A percentile compares a stretch with the other conserved stretches of the same genome.
phyloP scores from a whole-genome alignment of 92 coral and sea anemone genomes.

The Galaxea fascicularis region DNA sequence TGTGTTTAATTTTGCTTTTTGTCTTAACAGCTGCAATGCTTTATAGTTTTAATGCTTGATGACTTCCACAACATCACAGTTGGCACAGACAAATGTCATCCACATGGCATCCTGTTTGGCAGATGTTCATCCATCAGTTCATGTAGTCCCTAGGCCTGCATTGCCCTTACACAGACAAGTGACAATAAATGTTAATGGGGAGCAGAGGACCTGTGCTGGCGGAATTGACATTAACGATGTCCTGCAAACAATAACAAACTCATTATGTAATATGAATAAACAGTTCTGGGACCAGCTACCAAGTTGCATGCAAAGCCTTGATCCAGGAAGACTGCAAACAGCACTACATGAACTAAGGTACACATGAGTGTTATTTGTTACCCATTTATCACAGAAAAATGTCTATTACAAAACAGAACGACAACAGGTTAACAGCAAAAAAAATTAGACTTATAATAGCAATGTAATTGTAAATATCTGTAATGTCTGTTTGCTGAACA shows the following conservation, averaged over 20 bases:
- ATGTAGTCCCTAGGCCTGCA: constrained; percentile 3
- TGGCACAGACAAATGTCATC: neutral
- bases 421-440: too few species aligned
- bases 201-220: constrained; percentile 24
- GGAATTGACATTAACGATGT: constrained; percentile 27
- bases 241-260: neutral
- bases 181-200: constrained; percentile 10
- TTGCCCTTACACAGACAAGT: neutral
- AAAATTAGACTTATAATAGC: too few species aligned
- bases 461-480: too few species aligned
- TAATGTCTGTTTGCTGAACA: neutral
- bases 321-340: constrained; percentile 25
- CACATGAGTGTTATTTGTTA: too few species aligned
- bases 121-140: constrained; percentile 11
- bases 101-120: constrained; percentile 32
- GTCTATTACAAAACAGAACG: too few species aligned
- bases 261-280: neutral
- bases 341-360: constrained; percentile 26
- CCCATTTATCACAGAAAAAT: too few species aligned
- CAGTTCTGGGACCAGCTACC: constrained; percentile 21
- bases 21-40: constrained; percentile 21
- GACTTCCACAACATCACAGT: constrained; percentile 14
- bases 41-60: constrained; percentile 33
- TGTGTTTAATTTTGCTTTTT: too few species aligned
- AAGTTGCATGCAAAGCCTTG: neutral